Evolutionary conservation across 2,797 vertebrate genomes (phyloP).

Genomic region (Microctenopoma lineatum): DNA sequence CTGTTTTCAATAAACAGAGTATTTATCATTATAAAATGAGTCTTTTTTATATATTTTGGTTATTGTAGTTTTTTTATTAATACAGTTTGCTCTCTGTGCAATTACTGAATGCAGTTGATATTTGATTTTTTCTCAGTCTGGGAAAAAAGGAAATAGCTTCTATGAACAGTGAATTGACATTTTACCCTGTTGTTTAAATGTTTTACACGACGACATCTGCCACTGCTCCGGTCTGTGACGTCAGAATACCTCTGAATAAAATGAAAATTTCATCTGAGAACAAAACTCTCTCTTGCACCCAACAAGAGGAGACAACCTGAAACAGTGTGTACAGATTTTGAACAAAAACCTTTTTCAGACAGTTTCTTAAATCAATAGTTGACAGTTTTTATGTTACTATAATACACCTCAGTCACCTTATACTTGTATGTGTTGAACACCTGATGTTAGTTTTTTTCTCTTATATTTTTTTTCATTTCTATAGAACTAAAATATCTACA

Average conservation of each 20-base stretch:
- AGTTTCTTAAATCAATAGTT: conserved; percentile 23
- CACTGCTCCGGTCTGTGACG: background rate
- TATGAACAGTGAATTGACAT: conserved; percentile 15
- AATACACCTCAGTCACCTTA: conserved; percentile 6
- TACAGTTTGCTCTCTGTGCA: conserved; percentile 28
- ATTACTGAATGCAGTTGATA: conserved; percentile 19
- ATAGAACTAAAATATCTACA: conserved; percentile 54
- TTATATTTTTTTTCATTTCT: conserved; percentile 36
- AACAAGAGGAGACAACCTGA: conserved; percentile 12
- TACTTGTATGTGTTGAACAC: conserved; percentile 33
- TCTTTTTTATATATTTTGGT: conserved; percentile 31
- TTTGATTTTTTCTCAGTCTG: conserved; percentile 23
- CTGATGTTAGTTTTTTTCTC: conserved; percentile 24
- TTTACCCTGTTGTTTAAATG: conserved; percentile 22
- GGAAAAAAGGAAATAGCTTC: conserved; percentile 20
- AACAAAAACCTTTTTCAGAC: conserved; percentile 16
- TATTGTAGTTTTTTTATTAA: conserved; percentile 22
- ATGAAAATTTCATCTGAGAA: conserved; percentile 5
- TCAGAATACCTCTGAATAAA: conserved; percentile 9
- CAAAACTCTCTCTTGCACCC: conserved; percentile 1
- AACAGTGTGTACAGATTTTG: conserved; percentile 7
- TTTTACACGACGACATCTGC: background rate
- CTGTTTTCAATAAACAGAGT: conserved; percentile 53
- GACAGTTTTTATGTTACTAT: conserved; percentile 22
- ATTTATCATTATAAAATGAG: conserved; percentile 55